Percentiles rank a stretch among this genome's conserved stretches.
phyloP scores from a whole-genome alignment of 2,113 vertebrate species.

The Hippocampus mohnikei region DNA sequence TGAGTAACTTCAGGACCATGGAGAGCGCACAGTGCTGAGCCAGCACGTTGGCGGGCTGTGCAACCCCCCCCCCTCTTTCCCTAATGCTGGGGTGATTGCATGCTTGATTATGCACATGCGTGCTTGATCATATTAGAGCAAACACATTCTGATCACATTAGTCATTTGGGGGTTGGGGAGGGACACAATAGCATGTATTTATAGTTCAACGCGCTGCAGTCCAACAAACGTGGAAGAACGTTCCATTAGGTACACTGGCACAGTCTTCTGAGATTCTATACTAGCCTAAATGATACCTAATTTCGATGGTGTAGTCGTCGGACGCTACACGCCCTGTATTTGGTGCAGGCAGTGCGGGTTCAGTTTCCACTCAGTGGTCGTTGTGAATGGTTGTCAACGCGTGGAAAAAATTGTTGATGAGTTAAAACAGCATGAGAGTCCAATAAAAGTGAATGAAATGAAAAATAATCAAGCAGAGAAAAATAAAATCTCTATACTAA shows the following conservation, averaged over 20 bases:
- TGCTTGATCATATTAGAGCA: slow-evolving; percentile 11
- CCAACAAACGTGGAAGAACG: not conserved
- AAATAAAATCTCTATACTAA: too few relatives aligned
- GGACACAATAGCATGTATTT: not conserved
- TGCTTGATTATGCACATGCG: slow-evolving; percentile 6
- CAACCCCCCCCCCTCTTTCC: not conserved
- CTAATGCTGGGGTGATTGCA: slow-evolving; percentile 17
- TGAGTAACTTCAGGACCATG: slow-evolving; percentile 31
- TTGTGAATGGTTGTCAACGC: too few relatives aligned
- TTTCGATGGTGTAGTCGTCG: too few relatives aligned
- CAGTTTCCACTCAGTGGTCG: too few relatives aligned
- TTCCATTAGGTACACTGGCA: not conserved
- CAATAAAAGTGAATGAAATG: too few relatives aligned
- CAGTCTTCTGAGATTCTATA: not conserved
- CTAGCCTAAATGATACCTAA: too few relatives aligned
- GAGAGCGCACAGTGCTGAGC: slow-evolving; percentile 46
- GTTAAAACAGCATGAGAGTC: too few relatives aligned
- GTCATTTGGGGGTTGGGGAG: slow-evolving; percentile 5
- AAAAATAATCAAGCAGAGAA: too few relatives aligned
- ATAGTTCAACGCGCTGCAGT: not conserved
- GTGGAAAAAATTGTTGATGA: too few relatives aligned
- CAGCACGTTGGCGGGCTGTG: slow-evolving; percentile 9
- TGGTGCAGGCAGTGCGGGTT: too few relatives aligned
- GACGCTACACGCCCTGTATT: too few relatives aligned
- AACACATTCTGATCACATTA: not conserved